Conservation (phyloP, 2,797 vertebrate genomes). For the Allobates femoralis region DNA sequence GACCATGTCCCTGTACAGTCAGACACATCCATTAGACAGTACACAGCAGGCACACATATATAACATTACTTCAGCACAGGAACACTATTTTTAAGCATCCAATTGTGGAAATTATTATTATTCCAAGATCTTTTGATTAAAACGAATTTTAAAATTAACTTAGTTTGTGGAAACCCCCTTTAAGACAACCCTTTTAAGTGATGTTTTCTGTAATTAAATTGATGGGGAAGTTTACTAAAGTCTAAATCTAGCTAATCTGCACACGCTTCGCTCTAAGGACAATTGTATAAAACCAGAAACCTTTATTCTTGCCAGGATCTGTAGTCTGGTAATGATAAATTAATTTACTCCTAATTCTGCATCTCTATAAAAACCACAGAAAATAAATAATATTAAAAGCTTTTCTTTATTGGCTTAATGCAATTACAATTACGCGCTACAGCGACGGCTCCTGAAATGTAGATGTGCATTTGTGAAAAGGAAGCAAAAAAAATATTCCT, state of each 20-base stretch:
- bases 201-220: not conserved
- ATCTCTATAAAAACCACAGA: slow-evolving; percentile 15
- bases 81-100: too few relatives aligned
- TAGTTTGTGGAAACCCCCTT: too few relatives aligned
- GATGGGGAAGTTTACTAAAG: not conserved
- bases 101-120: too few relatives aligned
- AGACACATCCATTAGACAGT: too few relatives aligned
- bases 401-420: not conserved
- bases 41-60: too few relatives aligned
- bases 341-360: not conserved
- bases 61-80: too few relatives aligned
- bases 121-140: too few relatives aligned
- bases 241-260: not conserved
- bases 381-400: not conserved
- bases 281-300: not conserved
- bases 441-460: slow-evolving; percentile 10
- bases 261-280: not conserved
- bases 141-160: too few relatives aligned
- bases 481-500: not conserved
- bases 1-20: too few relatives aligned
- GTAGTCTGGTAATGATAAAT: slow-evolving; percentile 4
- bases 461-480: not conserved
- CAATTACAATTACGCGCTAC: too few relatives aligned
- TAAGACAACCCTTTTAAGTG: too few relatives aligned
- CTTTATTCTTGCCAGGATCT: not conserved